Evolutionary conservation across 2,797 vertebrate species (phyloP), one percentile per base, ranked within the genome.

Genomic region (Trichosurus vulpecula): DNA sequence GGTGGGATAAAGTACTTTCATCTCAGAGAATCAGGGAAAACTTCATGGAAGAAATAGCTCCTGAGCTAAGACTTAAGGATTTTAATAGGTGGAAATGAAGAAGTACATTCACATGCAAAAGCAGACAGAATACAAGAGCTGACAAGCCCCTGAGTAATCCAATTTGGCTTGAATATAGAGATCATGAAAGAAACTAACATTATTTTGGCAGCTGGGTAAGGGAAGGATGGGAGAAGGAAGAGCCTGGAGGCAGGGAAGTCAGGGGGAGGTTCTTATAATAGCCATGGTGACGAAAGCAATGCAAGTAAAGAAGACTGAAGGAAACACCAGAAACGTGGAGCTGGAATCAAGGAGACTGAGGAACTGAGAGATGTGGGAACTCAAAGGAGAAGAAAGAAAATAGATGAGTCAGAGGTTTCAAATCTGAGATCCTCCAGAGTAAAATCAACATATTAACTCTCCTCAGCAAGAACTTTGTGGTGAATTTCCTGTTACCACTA

Each of bases 101-200:
- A 66, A 51, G 30, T 6, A 1, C 5, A 92, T 87, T 55, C 54
- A 92, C 54, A 92, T 93, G 19, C 22, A 51, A 87, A 92, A 94
- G 35, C 87, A 97, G 16, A 93, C 30, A 92, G n/a, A 93, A 92
- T 2, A 92, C 16, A 95, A 92, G 74, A 11, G 22, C 22, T 87
- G 13, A 27, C 9, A 8, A 47, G 22, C 22, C 27, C 22, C 27
- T 41, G 94, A 91, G 92, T 87, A 95, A 94, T 87, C 8, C 22
- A 56, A 87, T 90, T 53, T 90, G 58, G 93, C 14, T 94, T 56
- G 93, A 95, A n/a, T n/a, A 95, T 8, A 3, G 74, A 74, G 93
- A 14, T 54, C 92, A 13, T 35, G 22, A 55, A 55, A 3, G 41
- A 87, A 81, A 27, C 9, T 87, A 74, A 74, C 9, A 27, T 27